Evolutionary conservation across 92 coral and sea anemone species (phyloP).

Genomic region (Metridium senile): DNA sequence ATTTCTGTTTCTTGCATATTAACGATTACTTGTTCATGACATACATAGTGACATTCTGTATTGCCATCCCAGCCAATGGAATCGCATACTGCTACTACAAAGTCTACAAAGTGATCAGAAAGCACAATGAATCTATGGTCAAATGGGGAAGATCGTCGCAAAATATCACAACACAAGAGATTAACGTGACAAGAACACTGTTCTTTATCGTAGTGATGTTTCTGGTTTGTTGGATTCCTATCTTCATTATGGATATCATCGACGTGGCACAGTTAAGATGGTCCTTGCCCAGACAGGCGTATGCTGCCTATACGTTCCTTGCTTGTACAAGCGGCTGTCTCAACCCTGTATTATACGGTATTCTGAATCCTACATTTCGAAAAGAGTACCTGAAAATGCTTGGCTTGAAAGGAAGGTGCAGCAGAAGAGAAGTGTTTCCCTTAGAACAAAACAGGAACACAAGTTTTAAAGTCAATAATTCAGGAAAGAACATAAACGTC

Average conservation of each 20-base stretch:
- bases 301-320: constrained; percentile 8
- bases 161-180: constrained; percentile 9
- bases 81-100: constrained; percentile 4
- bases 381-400: constrained; percentile 16
- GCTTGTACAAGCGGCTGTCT: background rate
- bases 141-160: constrained; percentile 4
- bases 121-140: background rate
- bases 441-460: background rate
- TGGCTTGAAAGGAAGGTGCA: background rate
- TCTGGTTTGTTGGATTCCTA: constrained; percentile 13
- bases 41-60: background rate
- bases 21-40: constrained; percentile 4
- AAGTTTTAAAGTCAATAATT: background rate
- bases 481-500: no score
- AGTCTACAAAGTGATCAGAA: constrained; percentile 13
- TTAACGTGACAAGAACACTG: constrained; percentile 14
- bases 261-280: constrained; percentile 19
- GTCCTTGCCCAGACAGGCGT: constrained; percentile 12
- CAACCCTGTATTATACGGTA: constrained; percentile 20
- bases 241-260: constrained; percentile 17
- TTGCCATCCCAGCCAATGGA: background rate
- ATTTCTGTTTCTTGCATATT: background rate
- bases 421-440: background rate
- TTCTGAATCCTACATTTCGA: constrained; percentile 17
- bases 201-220: constrained; percentile 14